phyloP scores from a whole-genome alignment of 1,140 invertebrate species.

The Apis florea region DNA sequence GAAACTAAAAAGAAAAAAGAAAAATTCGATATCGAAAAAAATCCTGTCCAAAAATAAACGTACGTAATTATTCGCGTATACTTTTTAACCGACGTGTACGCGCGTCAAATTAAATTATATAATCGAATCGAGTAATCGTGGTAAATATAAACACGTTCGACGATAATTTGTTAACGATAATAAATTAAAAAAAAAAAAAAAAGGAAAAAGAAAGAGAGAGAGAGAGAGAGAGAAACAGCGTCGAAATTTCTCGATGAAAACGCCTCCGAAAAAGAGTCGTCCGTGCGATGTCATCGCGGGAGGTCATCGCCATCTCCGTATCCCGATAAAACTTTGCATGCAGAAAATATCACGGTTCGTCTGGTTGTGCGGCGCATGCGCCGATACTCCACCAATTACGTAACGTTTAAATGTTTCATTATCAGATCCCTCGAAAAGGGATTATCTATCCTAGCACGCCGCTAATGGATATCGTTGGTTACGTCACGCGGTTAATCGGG shows the following conservation, averaged over 20 bases:
- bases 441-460: too few relatives aligned
- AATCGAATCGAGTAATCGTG: background rate
- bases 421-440: conserved; percentile 17
- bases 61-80: too few relatives aligned
- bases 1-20: too few relatives aligned
- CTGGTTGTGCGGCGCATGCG: background rate
- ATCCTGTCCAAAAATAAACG: too few relatives aligned
- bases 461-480: background rate
- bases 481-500: background rate
- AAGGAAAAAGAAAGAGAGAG: background rate
- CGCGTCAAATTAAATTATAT: background rate
- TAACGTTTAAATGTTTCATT: conserved; percentile 28
- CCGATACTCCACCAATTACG: conserved; percentile 10
- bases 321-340: conserved; percentile 35
- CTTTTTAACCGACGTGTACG: too few relatives aligned
- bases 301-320: conserved; percentile 32
- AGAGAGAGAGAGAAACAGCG: background rate
- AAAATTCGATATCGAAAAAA: too few relatives aligned
- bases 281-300: conserved; percentile 10
- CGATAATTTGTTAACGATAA: background rate
- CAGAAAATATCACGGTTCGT: conserved; percentile 20
- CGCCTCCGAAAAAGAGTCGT: background rate
- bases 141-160: background rate
- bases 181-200: background rate
- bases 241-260: background rate